Evolutionary conservation across 2,797 vertebrate species (phyloP).

Genomic region (Sebastes iracundus): DNA sequence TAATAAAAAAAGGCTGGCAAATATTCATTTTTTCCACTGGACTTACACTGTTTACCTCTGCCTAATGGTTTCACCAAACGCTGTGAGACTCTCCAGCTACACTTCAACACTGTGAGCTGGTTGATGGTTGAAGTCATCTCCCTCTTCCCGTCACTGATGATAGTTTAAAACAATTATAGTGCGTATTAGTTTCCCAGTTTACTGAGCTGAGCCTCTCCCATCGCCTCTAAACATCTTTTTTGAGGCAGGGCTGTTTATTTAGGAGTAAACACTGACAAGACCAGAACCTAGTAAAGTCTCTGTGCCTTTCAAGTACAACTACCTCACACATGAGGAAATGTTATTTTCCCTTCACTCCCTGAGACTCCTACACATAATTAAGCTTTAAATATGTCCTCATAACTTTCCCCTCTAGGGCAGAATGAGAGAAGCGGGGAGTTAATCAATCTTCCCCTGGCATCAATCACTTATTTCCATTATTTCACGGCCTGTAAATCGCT

Average conservation of each 20-base stretch:
- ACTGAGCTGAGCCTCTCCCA: not conserved
- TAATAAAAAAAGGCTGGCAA: conserved; percentile 31
- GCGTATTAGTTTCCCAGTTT: not conserved
- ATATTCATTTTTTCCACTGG: conserved; percentile 52
- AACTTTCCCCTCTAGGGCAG: conserved; percentile 25
- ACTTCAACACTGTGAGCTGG: conserved; percentile 27
- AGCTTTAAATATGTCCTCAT: conserved; percentile 39
- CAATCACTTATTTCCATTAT: conserved; percentile 54
- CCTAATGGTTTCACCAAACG: conserved; percentile 66
- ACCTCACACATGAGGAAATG: conserved; percentile 40
- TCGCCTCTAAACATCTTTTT: not conserved
- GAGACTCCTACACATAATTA: conserved; percentile 45
- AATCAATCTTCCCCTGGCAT: conserved; percentile 55
- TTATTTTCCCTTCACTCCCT: conserved; percentile 32
- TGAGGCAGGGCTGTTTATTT: conserved; percentile 35
- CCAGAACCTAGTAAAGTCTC: not conserved
- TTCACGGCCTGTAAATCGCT: conserved; percentile 42
- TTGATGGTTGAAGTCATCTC: conserved; percentile 1
- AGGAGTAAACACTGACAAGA: conserved; percentile 28
- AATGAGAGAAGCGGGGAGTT: conserved; percentile 38
- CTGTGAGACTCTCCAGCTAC: conserved; percentile 38
- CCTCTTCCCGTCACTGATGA: not conserved
- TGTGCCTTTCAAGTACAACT: conserved; percentile 10
- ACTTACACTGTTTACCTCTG: conserved; percentile 44
- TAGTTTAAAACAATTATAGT: not conserved